Evolutionary conservation across 2,113 vertebrate species (phyloP), one percentile per base, ranked within the genome.

Genomic region (Ahaetulla prasina): DNA sequence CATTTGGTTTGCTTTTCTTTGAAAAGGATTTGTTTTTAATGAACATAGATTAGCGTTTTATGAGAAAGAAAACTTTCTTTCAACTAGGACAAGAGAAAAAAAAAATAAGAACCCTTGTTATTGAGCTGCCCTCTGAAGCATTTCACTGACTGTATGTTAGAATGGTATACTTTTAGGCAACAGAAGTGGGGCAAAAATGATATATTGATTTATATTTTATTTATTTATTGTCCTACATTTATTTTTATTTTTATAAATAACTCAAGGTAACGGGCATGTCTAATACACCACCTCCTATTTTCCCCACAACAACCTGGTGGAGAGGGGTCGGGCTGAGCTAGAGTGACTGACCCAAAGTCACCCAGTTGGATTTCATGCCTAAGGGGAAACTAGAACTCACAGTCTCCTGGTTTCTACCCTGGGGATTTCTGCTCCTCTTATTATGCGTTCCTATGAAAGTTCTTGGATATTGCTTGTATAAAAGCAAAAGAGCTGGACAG

Each of bases 1-100:
- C 54, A 60, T 95, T 54, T 0, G 0, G 89, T 92, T 94, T 91
- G 91, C 60, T 88, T 95, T 95, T 95, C 93, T 95, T 80, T 92
- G 53, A 89, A 96, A 93, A 92, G 94, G 91, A 90, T 96, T 90
- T 57, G 95, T 95, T 95, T 95, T 91, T 91, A 94, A 94, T 96
- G 93, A 90, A 94, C 94, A 91, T 94, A 92, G 92, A 96, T 96
- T 94, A 95, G 89, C 92, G 50, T 93, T 80, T 96, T 95, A 92
- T 12, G 90, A 95, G 95, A 92, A 93, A 93, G 93, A 95, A 96
- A 96, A 94, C 49, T 63, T 80, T 92, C 30, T 68, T 68, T 68
- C 63, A 68, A 68, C n/a, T 68, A 5, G 30, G 30, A 16, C 12
- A 68, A 35, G 63, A 68, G 30, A 2, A 12, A 0, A 0, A n/a